Evolutionary conservation across 2,888 invertebrate genomes (phyloP).

Genomic region (Epirrhoe tristata): DNA sequence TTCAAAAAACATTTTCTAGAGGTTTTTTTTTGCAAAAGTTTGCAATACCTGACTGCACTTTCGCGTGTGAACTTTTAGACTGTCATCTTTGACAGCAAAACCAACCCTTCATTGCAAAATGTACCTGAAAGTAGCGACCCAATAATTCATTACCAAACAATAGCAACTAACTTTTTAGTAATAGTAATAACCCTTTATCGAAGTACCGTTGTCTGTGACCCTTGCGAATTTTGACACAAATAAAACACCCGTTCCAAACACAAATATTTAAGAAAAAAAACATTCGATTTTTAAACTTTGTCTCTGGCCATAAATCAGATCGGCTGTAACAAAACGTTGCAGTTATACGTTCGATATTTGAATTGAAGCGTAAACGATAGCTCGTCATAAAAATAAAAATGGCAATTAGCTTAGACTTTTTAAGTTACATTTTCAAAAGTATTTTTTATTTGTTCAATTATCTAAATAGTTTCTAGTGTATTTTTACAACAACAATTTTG

Average conservation of each 20-base stretch:
- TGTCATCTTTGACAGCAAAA: slow-evolving; percentile 72
- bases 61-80: slow-evolving; percentile 78
- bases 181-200: slow-evolving; percentile 83
- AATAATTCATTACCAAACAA: slow-evolving; percentile 85
- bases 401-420: background rate
- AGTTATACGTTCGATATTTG: slow-evolving; percentile 71
- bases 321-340: slow-evolving; percentile 73
- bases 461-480: background rate
- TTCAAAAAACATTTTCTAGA: background rate
- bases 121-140: slow-evolving; percentile 84
- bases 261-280: slow-evolving; percentile 80
- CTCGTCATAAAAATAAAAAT: slow-evolving; percentile 14
- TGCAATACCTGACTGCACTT: slow-evolving; percentile 69
- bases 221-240: slow-evolving; percentile 82
- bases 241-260: slow-evolving; percentile 82
- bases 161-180: slow-evolving; percentile 78
- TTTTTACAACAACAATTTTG: background rate
- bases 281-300: slow-evolving; percentile 73
- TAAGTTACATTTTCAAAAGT: background rate
- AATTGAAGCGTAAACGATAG: slow-evolving; percentile 74
- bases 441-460: background rate
- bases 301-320: slow-evolving; percentile 81
- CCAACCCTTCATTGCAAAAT: slow-evolving; percentile 82
- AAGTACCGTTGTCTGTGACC: slow-evolving; percentile 72
- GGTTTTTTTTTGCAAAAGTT: background rate